Percentiles rank a stretch among this genome's conserved stretches.
phyloP scores from a whole-genome alignment of 2,888 invertebrate species.

The Drosophila macrothrix region DNA sequence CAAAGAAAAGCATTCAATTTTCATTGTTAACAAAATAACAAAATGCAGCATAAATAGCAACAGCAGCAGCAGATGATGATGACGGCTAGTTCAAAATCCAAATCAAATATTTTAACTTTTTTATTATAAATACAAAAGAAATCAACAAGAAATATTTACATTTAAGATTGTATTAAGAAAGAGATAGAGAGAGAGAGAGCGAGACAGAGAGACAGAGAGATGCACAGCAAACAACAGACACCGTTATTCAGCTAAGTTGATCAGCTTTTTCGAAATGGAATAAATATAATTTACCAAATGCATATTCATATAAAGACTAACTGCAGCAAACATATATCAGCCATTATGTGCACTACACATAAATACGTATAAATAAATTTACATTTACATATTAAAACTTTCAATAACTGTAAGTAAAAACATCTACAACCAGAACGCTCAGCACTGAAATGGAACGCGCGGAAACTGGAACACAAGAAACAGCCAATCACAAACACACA shows the following conservation, averaged over 20 bases:
- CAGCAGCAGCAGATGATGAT: slow-evolving; percentile 7
- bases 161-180: slow-evolving; percentile 67
- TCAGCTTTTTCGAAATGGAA: slow-evolving; percentile 43
- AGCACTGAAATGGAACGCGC: slow-evolving; percentile 13
- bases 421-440: slow-evolving; percentile 3
- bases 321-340: slow-evolving; percentile 28
- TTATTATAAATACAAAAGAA: slow-evolving; percentile 13
- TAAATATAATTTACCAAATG: slow-evolving; percentile 34
- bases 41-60: slow-evolving; percentile 29
- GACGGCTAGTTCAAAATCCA: slow-evolving; percentile 48
- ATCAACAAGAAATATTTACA: slow-evolving; percentile 78
- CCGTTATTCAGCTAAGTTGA: slow-evolving; percentile 25
- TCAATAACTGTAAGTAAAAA: slow-evolving; percentile 19
- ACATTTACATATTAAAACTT: slow-evolving; percentile 39
- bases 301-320: slow-evolving; percentile 28
- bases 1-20: slow-evolving; percentile 1
- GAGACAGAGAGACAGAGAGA: slow-evolving; percentile 5
- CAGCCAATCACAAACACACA: slow-evolving; percentile 1
- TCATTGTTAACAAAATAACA: slow-evolving; percentile 28
- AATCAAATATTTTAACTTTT: slow-evolving; percentile 46
- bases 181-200: background rate
- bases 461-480: slow-evolving; percentile 22
- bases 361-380: slow-evolving; percentile 1
- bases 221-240: slow-evolving; percentile 30
- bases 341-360: slow-evolving; percentile 24